Base-by-base conservation (phyloP, 2,888 invertebrate species). In the Philhelius pedissequus region DNA sequence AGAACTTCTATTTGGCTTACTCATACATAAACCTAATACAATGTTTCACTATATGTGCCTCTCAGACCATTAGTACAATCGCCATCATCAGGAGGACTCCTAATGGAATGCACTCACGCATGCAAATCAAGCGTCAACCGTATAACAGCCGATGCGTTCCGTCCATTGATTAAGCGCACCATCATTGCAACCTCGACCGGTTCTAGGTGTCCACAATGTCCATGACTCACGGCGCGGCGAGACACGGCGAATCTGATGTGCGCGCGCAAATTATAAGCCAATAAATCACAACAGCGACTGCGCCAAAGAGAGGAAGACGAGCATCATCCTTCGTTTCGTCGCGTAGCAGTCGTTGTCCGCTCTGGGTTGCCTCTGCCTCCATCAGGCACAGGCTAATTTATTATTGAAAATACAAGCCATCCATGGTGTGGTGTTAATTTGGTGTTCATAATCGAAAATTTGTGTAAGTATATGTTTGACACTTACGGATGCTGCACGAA, bases 181-280 rank as follows among this genome's bases (percentile, higher is more conserved):
- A 58, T 22, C 58, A 58, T 38, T n/a, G n/a, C 38, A 69, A 60
- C 69, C 68, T 68, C 35, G 64, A n/a, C 35, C 73, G 6, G 45
- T 30, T 38, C 38, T 27, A 62, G 62, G 43, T 62, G 62, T 62
- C 40, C 27, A 22, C 18, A 56, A 56, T 35, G 40, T 3, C 50
- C 43, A 74, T 66, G 73, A 48, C 60, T 38, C 54, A 52, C 32
- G 43, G 11, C n/a, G n/a, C n/a, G n/a, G n/a, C n/a, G n/a, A 11
- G 32, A 22, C 9, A 27, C 13, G 54, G 70, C 32, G 80, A 68
- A 75, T 76, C 80, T 62, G 22, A 25, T 48, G 80, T 71, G 80
- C 89, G 89, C 90, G 88, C 89, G 89, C 90, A 91, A 90, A 90
- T 90, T 90, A 90, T 91, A 90, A 90, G 90, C 88, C 90, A 90